Conservation (phyloP, 2,113 vertebrate species). For the Siniperca chuatsi region DNA sequence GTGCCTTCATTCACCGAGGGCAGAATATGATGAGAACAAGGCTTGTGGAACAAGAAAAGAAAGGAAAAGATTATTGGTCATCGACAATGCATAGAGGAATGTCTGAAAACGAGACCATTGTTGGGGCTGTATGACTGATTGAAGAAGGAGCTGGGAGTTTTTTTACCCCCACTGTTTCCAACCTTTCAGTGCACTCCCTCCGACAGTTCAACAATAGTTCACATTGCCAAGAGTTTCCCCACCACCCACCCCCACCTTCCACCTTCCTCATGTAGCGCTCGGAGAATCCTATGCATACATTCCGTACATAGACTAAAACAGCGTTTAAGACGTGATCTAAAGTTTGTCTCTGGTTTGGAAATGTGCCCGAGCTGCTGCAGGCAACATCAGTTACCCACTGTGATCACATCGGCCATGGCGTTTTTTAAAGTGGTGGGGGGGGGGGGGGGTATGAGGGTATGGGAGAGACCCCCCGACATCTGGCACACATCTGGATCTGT, state of each 20-base stretch:
- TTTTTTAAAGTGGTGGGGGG: neutral
- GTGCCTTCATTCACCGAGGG: conserved; percentile 30
- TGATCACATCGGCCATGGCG: conserved; percentile 2
- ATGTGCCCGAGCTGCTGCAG: conserved; percentile 21
- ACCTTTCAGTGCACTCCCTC: conserved; percentile 70
- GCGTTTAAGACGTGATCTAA: conserved; percentile 32
- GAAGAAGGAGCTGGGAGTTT: conserved; percentile 53
- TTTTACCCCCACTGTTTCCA: conserved; percentile 67
- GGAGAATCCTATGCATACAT: conserved; percentile 54
- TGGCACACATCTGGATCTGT: conserved; percentile 77
- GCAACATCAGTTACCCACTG: conserved; percentile 23
- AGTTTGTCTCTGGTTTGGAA: conserved; percentile 34
- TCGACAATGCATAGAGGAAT: conserved; percentile 45
- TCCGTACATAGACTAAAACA: conserved; percentile 34
- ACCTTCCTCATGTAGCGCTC: neutral
- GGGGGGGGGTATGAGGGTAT: neutral
- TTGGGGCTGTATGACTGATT: conserved; percentile 57
- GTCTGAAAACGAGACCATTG: conserved; percentile 47
- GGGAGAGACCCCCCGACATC: conserved; percentile 65
- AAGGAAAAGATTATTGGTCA: conserved; percentile 39
- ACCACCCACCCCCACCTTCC: conserved; percentile 24
- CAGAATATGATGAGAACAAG: conserved; percentile 48
- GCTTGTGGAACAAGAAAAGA: neutral
- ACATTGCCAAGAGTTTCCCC: conserved; percentile 58
- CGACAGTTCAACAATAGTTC: conserved; percentile 75